Evolutionary conservation across 2,113 vertebrate genomes (phyloP).

Genomic region (Rhombomys opimus): DNA sequence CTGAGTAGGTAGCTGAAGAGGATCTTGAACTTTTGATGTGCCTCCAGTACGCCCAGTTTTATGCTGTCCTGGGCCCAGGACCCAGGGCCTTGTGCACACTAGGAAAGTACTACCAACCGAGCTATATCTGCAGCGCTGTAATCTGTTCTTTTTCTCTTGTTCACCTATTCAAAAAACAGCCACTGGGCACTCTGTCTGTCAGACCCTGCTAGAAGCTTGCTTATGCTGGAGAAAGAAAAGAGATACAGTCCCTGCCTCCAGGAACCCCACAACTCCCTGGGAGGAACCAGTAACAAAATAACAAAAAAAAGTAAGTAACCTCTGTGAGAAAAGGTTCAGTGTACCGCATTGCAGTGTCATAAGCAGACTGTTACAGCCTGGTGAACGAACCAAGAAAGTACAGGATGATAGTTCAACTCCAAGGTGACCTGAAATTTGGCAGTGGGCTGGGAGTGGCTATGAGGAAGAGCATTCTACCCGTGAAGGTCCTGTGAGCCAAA

Average conservation of each 20-base stretch:
- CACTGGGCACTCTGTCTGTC: not conserved
- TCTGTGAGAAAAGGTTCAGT: not conserved
- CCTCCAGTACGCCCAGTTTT: not conserved
- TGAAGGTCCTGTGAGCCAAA: slow-evolving; percentile 9
- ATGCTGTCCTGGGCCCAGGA: not conserved
- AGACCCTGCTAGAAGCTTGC: slow-evolving; percentile 10
- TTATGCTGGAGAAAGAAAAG: slow-evolving; percentile 1
- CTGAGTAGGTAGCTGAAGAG: not conserved
- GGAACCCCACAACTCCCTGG: not conserved
- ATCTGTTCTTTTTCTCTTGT: not conserved
- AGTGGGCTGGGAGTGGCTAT: not conserved
- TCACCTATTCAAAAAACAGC: slow-evolving; percentile 44
- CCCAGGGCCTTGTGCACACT: too few relatives aligned
- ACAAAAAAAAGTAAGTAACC: slow-evolving; percentile 5
- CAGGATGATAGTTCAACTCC: not conserved
- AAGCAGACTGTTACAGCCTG: not conserved
- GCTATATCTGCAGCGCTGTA: too few relatives aligned
- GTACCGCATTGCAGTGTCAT: fast-evolving
- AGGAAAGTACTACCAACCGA: not conserved
- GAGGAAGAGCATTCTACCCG: not conserved
- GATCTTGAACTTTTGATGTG: not conserved
- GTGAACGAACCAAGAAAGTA: not conserved
- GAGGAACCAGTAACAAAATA: not conserved
- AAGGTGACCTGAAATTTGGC: not conserved
- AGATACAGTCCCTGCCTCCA: not conserved